A percentile compares a stretch with the other conserved stretches of the same genome.
Conservation (phyloP, 2,888 invertebrate genomes). For the Amphipoea oculea region DNA sequence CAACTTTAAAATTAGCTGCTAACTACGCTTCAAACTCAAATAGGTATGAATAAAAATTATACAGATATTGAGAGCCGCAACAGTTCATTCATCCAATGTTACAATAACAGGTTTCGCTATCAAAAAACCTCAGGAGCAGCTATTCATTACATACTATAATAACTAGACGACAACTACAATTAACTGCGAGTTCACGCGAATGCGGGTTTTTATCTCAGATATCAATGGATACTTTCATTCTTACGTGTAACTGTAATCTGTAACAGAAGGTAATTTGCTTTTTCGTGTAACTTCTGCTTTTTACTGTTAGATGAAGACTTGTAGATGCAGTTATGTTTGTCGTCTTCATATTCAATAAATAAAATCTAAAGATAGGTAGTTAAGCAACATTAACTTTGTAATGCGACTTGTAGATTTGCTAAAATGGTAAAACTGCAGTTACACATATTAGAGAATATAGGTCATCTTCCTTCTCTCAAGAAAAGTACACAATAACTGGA, state of each 20-base stretch:
- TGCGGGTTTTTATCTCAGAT: slow-evolving; percentile 46
- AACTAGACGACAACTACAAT: slow-evolving; percentile 43
- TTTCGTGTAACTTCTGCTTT: slow-evolving; percentile 39
- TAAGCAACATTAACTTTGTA: neutral
- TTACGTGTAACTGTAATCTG: slow-evolving; percentile 44
- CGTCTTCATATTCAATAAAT: neutral
- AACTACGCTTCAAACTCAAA: neutral
- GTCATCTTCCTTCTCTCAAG: neutral
- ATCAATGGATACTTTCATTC: slow-evolving; percentile 65
- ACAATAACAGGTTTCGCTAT: slow-evolving; percentile 55
- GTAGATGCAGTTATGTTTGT: neutral
- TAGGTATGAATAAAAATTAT: neutral
- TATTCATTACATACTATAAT: slow-evolving; percentile 52
- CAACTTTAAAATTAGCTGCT: neutral
- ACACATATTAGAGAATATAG: too few species aligned
- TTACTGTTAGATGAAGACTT: slow-evolving; percentile 14
- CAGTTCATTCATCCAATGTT: slow-evolving; percentile 50
- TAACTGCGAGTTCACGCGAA: slow-evolving; percentile 51
- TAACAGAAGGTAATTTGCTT: slow-evolving; percentile 27
- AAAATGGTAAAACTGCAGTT: neutral
- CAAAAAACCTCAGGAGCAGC: slow-evolving; percentile 49
- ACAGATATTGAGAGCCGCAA: slow-evolving; percentile 16
- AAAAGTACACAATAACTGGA: neutral
- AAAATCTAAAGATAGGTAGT: neutral
- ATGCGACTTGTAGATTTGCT: neutral